Evolutionary conservation across 2,888 invertebrate species (phyloP).

Genomic region (Pediacus dermestoides): DNA sequence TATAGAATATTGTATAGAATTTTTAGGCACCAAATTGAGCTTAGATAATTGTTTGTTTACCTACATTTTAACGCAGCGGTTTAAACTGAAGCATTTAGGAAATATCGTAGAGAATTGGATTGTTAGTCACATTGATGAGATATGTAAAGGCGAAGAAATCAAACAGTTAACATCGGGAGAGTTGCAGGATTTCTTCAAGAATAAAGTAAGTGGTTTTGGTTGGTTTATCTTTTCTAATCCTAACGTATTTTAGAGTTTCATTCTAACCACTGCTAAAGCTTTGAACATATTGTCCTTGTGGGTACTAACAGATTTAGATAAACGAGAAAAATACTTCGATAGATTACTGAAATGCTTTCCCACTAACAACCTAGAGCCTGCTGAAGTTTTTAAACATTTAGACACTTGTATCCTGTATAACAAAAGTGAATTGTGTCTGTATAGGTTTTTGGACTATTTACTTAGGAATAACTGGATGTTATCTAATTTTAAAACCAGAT

Average conservation of each 20-base stretch:
- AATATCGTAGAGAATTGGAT: constrained; percentile 57
- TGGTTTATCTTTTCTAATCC: neutral
- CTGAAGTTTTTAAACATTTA: constrained; percentile 54
- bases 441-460: constrained; percentile 52
- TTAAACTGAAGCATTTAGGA: constrained; percentile 55
- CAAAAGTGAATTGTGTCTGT: constrained; percentile 57
- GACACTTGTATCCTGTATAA: constrained; percentile 57
- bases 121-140: constrained; percentile 52
- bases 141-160: constrained; percentile 56
- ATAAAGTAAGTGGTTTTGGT: constrained; percentile 46
- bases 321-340: constrained; percentile 56
- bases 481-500: constrained; percentile 51
- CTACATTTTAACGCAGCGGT: constrained; percentile 58
- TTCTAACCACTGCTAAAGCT: constrained; percentile 47
- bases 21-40: constrained; percentile 59
- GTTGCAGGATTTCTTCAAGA: constrained; percentile 54
- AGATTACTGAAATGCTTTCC: constrained; percentile 53
- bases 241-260: constrained; percentile 38
- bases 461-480: constrained; percentile 52
- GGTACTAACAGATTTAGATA: constrained; percentile 51
- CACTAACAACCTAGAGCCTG: constrained; percentile 51
- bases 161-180: constrained; percentile 50
- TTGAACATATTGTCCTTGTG: constrained; percentile 55
- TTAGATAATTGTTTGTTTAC: constrained; percentile 61
- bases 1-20: constrained; percentile 62